Conservation (phyloP, 2,113 vertebrate species). For the Aplodontia rufa region DNA sequence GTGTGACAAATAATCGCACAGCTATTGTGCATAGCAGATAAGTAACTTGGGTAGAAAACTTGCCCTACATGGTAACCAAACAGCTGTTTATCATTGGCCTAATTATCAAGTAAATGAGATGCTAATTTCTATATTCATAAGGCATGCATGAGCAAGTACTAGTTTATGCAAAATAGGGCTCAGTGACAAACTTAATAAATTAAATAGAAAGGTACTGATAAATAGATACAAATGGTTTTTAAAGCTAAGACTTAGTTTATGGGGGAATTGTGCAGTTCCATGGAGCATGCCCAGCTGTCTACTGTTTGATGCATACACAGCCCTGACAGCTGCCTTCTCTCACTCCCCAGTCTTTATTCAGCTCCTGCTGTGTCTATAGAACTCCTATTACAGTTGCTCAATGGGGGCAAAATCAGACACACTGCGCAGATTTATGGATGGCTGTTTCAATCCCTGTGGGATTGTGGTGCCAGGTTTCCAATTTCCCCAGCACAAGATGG, state of each 20-base stretch:
- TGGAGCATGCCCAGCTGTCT: neutral
- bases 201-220: conserved; percentile 88
- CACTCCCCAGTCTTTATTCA: conserved; percentile 6
- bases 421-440: conserved; percentile 48
- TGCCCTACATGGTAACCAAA: conserved; percentile 85
- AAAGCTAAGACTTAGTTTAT: conserved; percentile 65
- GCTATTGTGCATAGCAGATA: conserved; percentile 82
- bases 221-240: conserved; percentile 86
- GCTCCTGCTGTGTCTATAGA: conserved; percentile 44
- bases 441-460: conserved; percentile 45
- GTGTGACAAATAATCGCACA: conserved; percentile 77
- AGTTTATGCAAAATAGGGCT: conserved; percentile 87
- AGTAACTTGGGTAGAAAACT: conserved; percentile 83
- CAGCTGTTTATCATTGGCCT: conserved; percentile 94
- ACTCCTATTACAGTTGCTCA: conserved; percentile 62
- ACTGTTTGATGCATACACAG: conserved; percentile 10
- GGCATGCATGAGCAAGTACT: conserved; percentile 90
- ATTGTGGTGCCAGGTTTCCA: conserved; percentile 26
- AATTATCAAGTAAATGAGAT: conserved; percentile 96
- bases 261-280: conserved; percentile 50
- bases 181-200: conserved; percentile 91
- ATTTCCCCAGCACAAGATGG: neutral
- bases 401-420: conserved; percentile 52
- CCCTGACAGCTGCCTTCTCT: conserved; percentile 35
- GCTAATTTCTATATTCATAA: conserved; percentile 93